Evolutionary conservation across 2,113 vertebrate species (phyloP).

Genomic region (Oryzias melastigma): DNA sequence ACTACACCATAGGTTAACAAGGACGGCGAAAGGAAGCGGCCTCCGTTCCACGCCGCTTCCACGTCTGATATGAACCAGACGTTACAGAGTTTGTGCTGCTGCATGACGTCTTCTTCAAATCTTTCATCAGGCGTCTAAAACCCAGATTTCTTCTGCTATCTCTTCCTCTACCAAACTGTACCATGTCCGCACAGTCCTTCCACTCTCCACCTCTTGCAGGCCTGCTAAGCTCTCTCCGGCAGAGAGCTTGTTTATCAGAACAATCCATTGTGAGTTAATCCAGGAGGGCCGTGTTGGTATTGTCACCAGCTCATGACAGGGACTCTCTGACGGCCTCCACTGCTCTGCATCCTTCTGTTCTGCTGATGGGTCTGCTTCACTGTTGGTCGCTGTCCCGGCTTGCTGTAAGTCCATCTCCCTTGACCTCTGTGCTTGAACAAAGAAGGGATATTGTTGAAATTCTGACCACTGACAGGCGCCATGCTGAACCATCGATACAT

Average conservation of each 20-base stretch:
- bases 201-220: not conserved
- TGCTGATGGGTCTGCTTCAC: conserved; percentile 45
- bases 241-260: conserved; percentile 58
- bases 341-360: conserved; percentile 18
- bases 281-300: conserved; percentile 53
- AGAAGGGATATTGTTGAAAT: conserved; percentile 45
- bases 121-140: too few relatives aligned
- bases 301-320: conserved; percentile 19
- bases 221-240: not conserved
- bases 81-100: too few relatives aligned
- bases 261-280: conserved; percentile 55
- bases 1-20: too few relatives aligned
- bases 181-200: conserved; percentile 29
- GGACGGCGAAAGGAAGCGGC: too few relatives aligned
- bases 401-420: conserved; percentile 4
- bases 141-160: too few relatives aligned
- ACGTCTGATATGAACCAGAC: too few relatives aligned
- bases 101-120: too few relatives aligned
- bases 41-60: too few relatives aligned
- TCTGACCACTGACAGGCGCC: conserved; percentile 6
- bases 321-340: conserved; percentile 11
- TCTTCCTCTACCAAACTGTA: not conserved
- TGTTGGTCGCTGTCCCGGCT: conserved; percentile 43
- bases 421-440: conserved; percentile 33
- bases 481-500: conserved; percentile 21